Evolutionary conservation across 1,140 invertebrate species (phyloP), one percentile per base, ranked within the genome.

Genomic region (Heliconius eleuchia): DNA sequence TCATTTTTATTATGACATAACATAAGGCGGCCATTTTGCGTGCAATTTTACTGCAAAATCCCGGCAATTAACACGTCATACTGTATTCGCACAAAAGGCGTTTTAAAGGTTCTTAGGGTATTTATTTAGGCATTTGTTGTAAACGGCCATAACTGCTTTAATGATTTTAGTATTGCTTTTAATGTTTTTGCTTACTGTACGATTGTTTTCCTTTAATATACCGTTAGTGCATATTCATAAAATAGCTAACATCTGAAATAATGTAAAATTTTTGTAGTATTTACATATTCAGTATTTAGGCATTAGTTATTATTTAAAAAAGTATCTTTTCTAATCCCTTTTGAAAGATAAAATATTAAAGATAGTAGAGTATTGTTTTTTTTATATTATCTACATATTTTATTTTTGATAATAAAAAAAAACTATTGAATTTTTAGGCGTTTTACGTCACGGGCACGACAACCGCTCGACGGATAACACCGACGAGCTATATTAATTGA

Each of bases 21-120:
- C 82, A 79, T 77, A 82, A 85, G 83, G 81, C 81, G 77, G 84
- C 84, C 84, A 86, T 86, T 85, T 85, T 87, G 82, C 75, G 78
- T 77, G 82, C 82, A 66, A 34, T 74, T 82, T 83, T 80, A 79
- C 52, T 46, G 83, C 84, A 84, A 84, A 85, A 87, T 86, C 86
- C 89, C 87, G 86, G 86, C 90, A 92, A 91, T 93, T 92, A 91
- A 85, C 92, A 91, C 84, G 81, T 88, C 85, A 82, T 85, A 83
- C 84, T 82, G 76, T 79, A 84, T 84, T 83, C 83, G 80, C 82
- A 88, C 87, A 90, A 91, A 92, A 85, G 85, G 80, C 73, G 81
- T 87, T 87, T 87, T 86, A 87, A 87, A 77, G 72, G 75, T 81
- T 88, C 83, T 77, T 84, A 85, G 82, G 82, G 83, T 80, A 84